These are phyloP conservation scores for Mayetiola destructor DNA, from an alignment of 2,888 invertebrate genomes.

Conservation along the genomic window DNA sequence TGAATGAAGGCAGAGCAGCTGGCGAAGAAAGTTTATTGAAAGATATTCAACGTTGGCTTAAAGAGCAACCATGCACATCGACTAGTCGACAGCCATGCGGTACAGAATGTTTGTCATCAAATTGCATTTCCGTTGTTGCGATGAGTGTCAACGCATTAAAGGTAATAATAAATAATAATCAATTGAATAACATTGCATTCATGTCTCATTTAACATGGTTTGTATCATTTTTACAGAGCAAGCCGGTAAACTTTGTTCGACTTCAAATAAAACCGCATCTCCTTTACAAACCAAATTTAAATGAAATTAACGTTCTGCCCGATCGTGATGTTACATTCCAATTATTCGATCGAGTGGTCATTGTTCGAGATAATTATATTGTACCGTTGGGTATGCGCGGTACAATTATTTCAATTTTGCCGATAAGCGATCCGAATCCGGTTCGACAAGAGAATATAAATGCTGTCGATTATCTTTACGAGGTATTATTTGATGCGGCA, in stretches of 20 bases:
- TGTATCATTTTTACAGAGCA: conserved; percentile 19
- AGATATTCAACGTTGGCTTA: conserved; percentile 1
- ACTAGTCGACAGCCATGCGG: background rate
- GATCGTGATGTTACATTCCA: conserved; percentile 50
- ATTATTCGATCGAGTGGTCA: conserved; percentile 74
- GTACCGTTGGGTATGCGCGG: conserved; percentile 71
- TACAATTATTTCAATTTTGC: conserved; percentile 60
- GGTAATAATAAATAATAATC: conserved; percentile 17
- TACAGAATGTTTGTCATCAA: conserved; percentile 44
- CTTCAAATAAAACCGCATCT: conserved; percentile 70
- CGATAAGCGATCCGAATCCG: conserved; percentile 31
- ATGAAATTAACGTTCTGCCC: conserved; percentile 43
- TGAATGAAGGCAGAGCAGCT: conserved; percentile 26
- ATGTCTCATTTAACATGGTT: background rate
- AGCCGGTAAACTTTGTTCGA: conserved; percentile 39
- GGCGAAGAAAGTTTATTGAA: conserved; percentile 36
- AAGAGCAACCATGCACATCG: background rate
- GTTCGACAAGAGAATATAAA: conserved; percentile 40
- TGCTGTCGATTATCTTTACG: conserved; percentile 47
- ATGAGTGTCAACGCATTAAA: conserved; percentile 27
- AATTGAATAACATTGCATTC: background rate
- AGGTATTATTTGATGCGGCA: conserved; percentile 65
- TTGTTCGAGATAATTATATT: conserved; percentile 54
- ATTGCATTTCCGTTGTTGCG: conserved; percentile 38
- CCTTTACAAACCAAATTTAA: conserved; percentile 42